phyloP scores from a whole-genome alignment of 2,113 vertebrate species.

The Propithecus coquereli region DNA sequence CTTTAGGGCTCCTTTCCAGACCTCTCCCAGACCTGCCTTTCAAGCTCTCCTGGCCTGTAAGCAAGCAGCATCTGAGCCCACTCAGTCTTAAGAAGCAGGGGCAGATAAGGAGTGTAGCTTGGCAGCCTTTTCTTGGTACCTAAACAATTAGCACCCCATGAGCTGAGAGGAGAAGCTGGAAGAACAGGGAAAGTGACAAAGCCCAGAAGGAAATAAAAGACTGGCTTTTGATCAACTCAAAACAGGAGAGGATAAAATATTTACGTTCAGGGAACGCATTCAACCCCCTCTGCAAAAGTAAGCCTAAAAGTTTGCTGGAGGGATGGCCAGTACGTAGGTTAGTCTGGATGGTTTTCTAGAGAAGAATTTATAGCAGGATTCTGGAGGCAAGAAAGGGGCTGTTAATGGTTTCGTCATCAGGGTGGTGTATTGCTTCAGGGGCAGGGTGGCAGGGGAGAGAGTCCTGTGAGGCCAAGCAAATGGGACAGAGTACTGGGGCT shows the following conservation, averaged over 20 bases:
- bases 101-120: too few relatives aligned
- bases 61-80: not conserved
- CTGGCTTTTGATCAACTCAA: not conserved
- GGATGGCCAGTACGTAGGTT: not conserved
- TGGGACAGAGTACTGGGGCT: fast-evolving
- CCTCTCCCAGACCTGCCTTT: not conserved
- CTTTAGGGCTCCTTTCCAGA: not conserved
- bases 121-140: not conserved
- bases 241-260: not conserved
- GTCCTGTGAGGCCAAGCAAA: not conserved
- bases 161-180: not conserved
- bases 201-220: not conserved
- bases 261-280: not conserved
- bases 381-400: not conserved
- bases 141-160: not conserved
- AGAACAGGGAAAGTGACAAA: not conserved
- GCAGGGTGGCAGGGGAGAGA: not conserved
- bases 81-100: not conserved
- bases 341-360: not conserved
- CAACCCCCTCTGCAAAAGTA: not conserved
- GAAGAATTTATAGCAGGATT: not conserved
- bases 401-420: not conserved
- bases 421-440: not conserved
- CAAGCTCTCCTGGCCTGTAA: not conserved
- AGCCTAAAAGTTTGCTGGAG: not conserved